These are phyloP conservation scores for Morbakka virulenta DNA, from an alignment of 30 jellyfish, hydroid and myxozoan species.

Conservation along the genomic window DNA sequence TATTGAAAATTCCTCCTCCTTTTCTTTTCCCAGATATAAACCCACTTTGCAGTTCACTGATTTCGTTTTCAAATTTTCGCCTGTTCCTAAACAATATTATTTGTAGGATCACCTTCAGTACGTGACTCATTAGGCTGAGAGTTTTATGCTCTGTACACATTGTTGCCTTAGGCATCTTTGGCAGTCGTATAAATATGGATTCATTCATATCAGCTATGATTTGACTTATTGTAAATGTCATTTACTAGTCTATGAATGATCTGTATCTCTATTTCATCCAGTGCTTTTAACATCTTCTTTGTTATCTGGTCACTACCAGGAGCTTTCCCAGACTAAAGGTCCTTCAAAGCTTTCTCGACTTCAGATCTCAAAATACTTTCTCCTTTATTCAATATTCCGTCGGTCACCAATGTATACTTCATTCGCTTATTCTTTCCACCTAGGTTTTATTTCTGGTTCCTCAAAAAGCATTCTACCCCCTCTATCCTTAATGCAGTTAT, in stretches of 20 bases:
- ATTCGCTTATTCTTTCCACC: slow-evolving; percentile 22
- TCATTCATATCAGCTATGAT: neutral
- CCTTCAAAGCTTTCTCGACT: too few relatives aligned
- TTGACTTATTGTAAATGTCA: neutral
- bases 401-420: neutral
- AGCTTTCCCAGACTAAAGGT: neutral
- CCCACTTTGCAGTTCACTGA: too few relatives aligned
- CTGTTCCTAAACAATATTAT: too few relatives aligned
- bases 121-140: too few relatives aligned
- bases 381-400: neutral
- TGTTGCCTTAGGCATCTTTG: slow-evolving; percentile 10
- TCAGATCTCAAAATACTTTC: too few relatives aligned
- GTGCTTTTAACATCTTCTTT: neutral
- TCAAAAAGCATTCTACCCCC: slow-evolving; percentile 4
- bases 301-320: neutral
- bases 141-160: too few relatives aligned
- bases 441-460: neutral
- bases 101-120: too few relatives aligned
- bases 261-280: neutral
- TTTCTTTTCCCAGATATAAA: too few relatives aligned
- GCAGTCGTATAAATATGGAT: neutral
- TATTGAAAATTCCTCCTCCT: too few relatives aligned
- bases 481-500: slow-evolving; percentile 1
- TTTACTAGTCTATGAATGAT: neutral
- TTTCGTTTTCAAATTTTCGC: too few relatives aligned